Evolutionary conservation across 1,140 invertebrate genomes (phyloP), one percentile per base, ranked within the genome.

Genomic region (Nasonia giraulti): DNA sequence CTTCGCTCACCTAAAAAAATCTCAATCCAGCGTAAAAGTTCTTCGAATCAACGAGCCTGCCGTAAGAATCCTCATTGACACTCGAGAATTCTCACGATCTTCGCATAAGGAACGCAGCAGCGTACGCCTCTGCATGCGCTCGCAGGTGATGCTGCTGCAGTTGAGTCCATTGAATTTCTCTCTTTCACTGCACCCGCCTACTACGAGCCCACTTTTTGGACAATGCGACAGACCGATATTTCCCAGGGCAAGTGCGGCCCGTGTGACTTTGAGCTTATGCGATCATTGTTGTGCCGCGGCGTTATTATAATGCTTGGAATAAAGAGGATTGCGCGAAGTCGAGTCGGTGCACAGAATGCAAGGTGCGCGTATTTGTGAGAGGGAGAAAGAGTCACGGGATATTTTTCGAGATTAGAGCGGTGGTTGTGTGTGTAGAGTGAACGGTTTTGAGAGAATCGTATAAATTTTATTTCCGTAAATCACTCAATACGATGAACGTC

Each of bases 121-220:
- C 12, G 47, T 12, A 20, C 55, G 55, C 55, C 40, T 44, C 40
- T 44, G 55, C 55, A 17, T 37, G n/a, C 37, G 20, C n/a, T 62
- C 86, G 89, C 89, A 91, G 89, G 88, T 91, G 89, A 86, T 85
- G 33, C 33, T 37, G 33, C 5, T 2, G 27, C 27, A 27, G 77
- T 69, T 89, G 86, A 90, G 87, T 77, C 86, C 87, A 88, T 91
- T 90, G 88, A 89, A 87, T 89, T 91, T 87, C 87, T 88, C 86
- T 88, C 88, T 88, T 84, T 88, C 83, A 79, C 87, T 85, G 66
- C 88, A 90, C 89, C 89, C 90, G 90, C 90, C 90, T 87, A 91
- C 89, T 90, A 89, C 84, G 85, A 89, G 89, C 89, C 89, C 86
- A 89, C 89, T 89, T 89, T 88, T 88, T 84, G 87, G 83, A 87